phyloP scores from a whole-genome alignment of 1,140 invertebrate species.

The Araneus ventricosus region DNA sequence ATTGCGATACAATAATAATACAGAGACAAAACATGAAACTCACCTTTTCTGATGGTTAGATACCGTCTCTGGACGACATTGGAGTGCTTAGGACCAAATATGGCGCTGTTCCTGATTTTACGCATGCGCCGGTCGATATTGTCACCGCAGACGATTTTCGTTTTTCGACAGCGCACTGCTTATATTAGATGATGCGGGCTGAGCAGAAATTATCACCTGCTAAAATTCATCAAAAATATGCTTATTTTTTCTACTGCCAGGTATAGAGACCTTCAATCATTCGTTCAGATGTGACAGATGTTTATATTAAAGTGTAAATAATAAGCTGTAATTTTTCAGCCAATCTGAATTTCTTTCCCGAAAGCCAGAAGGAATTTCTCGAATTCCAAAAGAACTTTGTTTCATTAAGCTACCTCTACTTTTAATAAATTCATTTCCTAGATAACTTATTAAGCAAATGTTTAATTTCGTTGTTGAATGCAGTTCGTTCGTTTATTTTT shows the following conservation, averaged over 20 bases:
- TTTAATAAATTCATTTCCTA: too few relatives aligned
- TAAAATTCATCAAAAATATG: not conserved
- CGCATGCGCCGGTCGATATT: slow-evolving; percentile 60
- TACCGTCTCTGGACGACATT: not conserved
- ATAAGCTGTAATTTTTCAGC: too few relatives aligned
- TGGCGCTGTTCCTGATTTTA: not conserved
- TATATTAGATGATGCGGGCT: not conserved
- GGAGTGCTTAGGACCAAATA: slow-evolving; percentile 45
- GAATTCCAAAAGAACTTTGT: too few relatives aligned
- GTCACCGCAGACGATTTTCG: slow-evolving; percentile 37
- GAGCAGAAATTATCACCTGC: slow-evolving; percentile 25
- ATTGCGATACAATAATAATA: not conserved
- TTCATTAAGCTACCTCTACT: too few relatives aligned
- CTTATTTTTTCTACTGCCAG: not conserved
- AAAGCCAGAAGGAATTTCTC: too few relatives aligned
- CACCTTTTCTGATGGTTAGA: not conserved
- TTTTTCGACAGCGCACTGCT: slow-evolving; percentile 2
- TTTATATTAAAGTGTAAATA: too few relatives aligned
- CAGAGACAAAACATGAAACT: not conserved
- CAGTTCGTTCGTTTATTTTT: too few relatives aligned
- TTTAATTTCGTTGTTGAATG: too few relatives aligned
- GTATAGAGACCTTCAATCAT: not conserved
- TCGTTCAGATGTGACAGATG: too few relatives aligned
- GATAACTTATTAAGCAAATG: too few relatives aligned
- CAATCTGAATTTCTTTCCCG: too few relatives aligned